Conservation (phyloP, 2,888 invertebrate species). For the Macropis europaea region DNA sequence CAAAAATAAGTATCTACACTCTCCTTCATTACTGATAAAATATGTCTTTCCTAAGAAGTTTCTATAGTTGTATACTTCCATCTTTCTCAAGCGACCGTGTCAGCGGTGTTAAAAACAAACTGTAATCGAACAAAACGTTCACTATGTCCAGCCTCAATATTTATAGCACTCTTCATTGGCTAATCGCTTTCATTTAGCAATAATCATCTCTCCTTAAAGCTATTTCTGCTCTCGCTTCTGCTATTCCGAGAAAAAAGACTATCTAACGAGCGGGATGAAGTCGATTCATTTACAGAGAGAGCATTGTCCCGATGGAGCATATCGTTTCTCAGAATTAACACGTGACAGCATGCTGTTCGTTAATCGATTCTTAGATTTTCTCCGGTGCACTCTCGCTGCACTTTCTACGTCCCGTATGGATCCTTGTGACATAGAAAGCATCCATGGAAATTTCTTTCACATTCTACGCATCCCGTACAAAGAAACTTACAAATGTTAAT, state of each 20-base stretch:
- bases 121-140: background rate
- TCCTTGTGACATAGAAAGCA: slow-evolving; percentile 4
- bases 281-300: slow-evolving; percentile 14
- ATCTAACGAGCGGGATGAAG: slow-evolving; percentile 22
- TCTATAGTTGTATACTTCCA: too few species aligned
- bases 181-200: slow-evolving; percentile 28
- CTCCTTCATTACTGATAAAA: too few species aligned
- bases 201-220: slow-evolving; percentile 1
- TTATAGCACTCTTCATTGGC: background rate
- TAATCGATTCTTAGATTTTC: slow-evolving; percentile 40
- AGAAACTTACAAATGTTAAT: too few species aligned
- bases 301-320: slow-evolving; percentile 8
- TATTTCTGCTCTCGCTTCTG: slow-evolving; percentile 19
- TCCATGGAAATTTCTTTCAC: background rate
- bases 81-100: background rate
- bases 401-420: slow-evolving; percentile 6
- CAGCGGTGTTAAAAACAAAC: background rate
- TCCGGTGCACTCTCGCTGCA: slow-evolving; percentile 2
- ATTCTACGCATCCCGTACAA: too few species aligned
- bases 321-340: slow-evolving; percentile 20
- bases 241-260: slow-evolving; percentile 22
- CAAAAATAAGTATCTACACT: too few species aligned
- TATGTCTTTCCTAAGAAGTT: too few species aligned
- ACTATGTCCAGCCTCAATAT: background rate
- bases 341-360: slow-evolving; percentile 9